Base-by-base conservation (phyloP, 1,140 invertebrate genomes). In the Melipona quadrifasciata region DNA sequence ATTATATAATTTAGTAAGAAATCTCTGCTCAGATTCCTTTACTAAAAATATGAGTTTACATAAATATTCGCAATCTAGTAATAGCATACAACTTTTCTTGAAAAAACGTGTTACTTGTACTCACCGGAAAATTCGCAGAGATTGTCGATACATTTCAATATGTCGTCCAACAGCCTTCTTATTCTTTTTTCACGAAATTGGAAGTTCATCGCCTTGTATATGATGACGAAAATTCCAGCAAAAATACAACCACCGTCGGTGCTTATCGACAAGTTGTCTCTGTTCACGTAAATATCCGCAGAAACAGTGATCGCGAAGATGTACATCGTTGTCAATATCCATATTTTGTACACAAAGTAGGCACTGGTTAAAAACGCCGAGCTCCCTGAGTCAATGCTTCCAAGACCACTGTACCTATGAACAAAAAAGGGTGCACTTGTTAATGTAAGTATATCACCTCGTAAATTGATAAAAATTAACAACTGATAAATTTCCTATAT, bases 211-310 rank as follows among this genome's bases (percentile, higher is more conserved):
- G 87, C 51, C 74, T 91, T 92, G 71, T 89, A 89, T 12, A 90
- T 74, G 16, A 92, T 83, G 1, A 92, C 87, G 3, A 82, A 16
- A 47, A 90, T 86, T 12, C 90, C 90, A 14, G 86, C 87, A n/a
- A 91, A 84, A 27, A 91, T 85, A 72, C 92, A 93, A 8, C 91
- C 91, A 24, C 90, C 87, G 65, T 93, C 91, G 67, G 90, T 93
- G 57, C 90, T 83, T 39, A 92, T 88, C 53, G 86, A 80, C 39
- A 93, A 70, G 39, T 93, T 77, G 24, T 90, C 82, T n/a, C 85
- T 74, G 64, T 82, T 86, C 58, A 34, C 5, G 21, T 27, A 89
- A 31, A 89, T 78, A 21, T 91, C 90, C 14, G 82, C 75, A 24
- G 86, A 74, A 1, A 91, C 5, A 4, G 84, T 85, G 1, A 83